phyloP scores from a whole-genome alignment of 2,888 invertebrate species.

The Pseudococcus longispinus region DNA sequence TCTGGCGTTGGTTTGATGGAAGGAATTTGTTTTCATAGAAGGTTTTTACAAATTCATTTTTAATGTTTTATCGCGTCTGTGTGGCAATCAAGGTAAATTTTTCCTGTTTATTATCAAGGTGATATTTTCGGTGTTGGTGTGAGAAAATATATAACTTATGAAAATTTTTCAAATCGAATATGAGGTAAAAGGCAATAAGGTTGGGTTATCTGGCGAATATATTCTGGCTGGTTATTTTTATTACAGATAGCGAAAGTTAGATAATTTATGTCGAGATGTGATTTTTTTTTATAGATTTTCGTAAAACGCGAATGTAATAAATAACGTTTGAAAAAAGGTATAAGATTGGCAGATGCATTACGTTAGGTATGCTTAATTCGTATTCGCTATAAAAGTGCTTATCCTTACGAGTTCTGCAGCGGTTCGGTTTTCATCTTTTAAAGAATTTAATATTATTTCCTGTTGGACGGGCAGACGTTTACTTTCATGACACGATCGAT shows the following conservation, averaged over 20 bases:
- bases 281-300: slow-evolving; percentile 36
- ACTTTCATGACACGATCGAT: slow-evolving; percentile 35
- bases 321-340: not conserved
- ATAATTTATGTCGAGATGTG: not conserved
- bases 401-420: not conserved
- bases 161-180: not conserved
- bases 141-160: not conserved
- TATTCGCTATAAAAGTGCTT: not conserved
- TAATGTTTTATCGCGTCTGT: slow-evolving; percentile 22
- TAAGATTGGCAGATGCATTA: not conserved
- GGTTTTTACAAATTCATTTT: slow-evolving; percentile 16
- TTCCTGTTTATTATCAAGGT: slow-evolving; percentile 42
- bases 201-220: not conserved
- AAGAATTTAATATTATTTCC: slow-evolving; percentile 33
- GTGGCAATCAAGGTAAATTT: slow-evolving; percentile 12
- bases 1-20: not conserved
- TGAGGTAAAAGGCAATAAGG: not conserved
- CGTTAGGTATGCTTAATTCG: not conserved
- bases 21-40: not conserved
- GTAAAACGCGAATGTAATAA: not conserved
- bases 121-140: not conserved
- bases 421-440: slow-evolving; percentile 2
- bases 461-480: not conserved
- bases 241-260: not conserved
- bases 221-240: not conserved